phyloP scores from a whole-genome alignment of 53 echinoderm and acorn worm genomes.

The Patiria pectinifera region DNA sequence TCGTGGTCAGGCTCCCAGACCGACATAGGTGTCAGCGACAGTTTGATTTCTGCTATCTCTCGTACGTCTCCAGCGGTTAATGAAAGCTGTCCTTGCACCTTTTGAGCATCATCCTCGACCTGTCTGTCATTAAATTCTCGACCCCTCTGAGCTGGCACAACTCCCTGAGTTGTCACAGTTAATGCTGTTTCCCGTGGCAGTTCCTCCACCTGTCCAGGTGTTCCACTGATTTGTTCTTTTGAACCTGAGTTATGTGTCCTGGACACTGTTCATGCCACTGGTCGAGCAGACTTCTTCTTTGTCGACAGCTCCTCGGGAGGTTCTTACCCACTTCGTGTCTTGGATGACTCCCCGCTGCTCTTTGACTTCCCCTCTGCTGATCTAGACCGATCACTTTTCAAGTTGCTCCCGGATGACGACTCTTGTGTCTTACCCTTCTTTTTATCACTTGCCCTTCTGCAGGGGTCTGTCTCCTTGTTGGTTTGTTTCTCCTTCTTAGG shows the following conservation, averaged over 20 bases:
- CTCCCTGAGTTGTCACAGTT: constrained; percentile 12
- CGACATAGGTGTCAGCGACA: constrained; percentile 8
- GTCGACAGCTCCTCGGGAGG: neutral
- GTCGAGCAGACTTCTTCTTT: neutral
- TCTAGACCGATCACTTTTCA: neutral
- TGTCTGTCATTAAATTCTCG: neutral
- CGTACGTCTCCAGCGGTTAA: neutral
- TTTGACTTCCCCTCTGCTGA: neutral
- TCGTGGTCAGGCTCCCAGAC: neutral
- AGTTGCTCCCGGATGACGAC: neutral
- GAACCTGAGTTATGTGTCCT: neutral
- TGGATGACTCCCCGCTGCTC: neutral
- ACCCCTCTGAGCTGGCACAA: neutral
- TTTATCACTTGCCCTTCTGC: neutral
- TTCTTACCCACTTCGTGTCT: neutral
- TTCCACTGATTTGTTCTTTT: neutral
- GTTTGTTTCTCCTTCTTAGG: neutral
- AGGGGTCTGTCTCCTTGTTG: neutral
- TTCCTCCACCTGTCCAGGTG: neutral
- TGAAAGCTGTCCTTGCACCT: neutral
- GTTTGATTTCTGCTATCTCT: neutral
- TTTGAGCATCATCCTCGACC: neutral
- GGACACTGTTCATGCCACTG: constrained; percentile 3
- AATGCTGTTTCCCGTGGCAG: neutral
- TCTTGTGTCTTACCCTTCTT: neutral